A percentile compares a stretch with the other conserved stretches of the same genome.
Conservation (phyloP, 1,140 invertebrate genomes). For the Zaprionus camerounensis region DNA sequence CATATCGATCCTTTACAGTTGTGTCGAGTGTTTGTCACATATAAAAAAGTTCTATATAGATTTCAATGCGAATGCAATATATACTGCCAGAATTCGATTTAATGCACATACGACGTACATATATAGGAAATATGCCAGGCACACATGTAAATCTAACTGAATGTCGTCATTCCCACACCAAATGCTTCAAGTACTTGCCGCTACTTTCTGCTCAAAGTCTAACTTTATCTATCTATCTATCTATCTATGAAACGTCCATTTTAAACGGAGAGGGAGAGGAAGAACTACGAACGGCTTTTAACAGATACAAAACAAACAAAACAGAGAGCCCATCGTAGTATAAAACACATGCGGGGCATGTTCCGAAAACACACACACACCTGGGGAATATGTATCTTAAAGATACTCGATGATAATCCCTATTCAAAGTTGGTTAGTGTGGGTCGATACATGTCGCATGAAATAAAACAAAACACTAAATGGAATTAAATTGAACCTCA, state of each 20-base stretch:
- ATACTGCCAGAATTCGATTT: slow-evolving; percentile 59
- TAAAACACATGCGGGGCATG: not conserved
- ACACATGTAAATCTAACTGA: slow-evolving; percentile 5
- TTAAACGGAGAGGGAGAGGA: slow-evolving; percentile 13
- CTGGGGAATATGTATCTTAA: not conserved
- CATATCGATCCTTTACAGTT: slow-evolving; percentile 5
- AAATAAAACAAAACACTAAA: slow-evolving; percentile 30
- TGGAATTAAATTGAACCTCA: slow-evolving; percentile 72
- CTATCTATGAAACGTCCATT: slow-evolving; percentile 46
- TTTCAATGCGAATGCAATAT: slow-evolving; percentile 33
- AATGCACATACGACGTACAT: slow-evolving; percentile 20
- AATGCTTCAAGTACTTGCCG: slow-evolving; percentile 41
- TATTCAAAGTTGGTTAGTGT: not conserved
- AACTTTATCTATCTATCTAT: slow-evolving; percentile 39
- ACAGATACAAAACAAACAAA: slow-evolving; percentile 7
- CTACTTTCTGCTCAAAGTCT: slow-evolving; percentile 51
- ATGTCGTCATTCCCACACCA: slow-evolving; percentile 17
- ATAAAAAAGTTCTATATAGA: slow-evolving; percentile 9
- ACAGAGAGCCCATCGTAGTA: slow-evolving; percentile 2
- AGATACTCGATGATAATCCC: not conserved
- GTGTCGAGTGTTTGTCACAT: not conserved
- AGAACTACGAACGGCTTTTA: slow-evolving; percentile 46
- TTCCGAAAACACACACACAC: not conserved
- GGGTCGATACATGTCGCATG: not conserved
- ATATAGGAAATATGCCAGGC: not conserved